Percentiles rank a stretch among this genome's conserved stretches.
phyloP scores from a whole-genome alignment of 2,888 invertebrate genomes.

The Odontomyia ornata region DNA sequence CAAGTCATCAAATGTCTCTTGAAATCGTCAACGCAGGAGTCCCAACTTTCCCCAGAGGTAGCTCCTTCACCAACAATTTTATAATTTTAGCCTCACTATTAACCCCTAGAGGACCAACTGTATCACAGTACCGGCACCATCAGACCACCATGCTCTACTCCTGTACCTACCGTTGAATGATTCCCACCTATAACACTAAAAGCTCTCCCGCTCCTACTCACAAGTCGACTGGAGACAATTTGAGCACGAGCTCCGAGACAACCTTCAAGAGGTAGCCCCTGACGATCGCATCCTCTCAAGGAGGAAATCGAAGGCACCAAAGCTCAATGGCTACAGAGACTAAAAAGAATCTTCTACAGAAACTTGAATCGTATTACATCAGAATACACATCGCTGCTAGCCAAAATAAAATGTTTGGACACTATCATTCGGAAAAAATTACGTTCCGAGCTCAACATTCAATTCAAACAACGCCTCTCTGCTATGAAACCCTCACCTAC shows the following conservation, averaged over 20 bases:
- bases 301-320: neutral
- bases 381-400: neutral
- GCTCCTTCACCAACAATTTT: slow-evolving; percentile 5
- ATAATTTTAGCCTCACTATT: neutral
- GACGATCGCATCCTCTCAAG: neutral
- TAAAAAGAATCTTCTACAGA: neutral
- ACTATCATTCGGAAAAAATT: neutral
- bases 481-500: too few species aligned
- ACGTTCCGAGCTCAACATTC: too few species aligned
- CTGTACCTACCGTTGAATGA: neutral
- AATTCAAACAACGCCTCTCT: too few species aligned
- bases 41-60: neutral
- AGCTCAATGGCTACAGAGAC: too few species aligned
- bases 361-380: neutral
- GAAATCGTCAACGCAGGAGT: neutral
- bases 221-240: neutral
- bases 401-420: neutral
- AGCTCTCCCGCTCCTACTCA: neutral
- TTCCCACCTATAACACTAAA: neutral
- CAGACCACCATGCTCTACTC: neutral
- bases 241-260: neutral
- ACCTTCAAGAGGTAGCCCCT: neutral
- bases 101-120: neutral
- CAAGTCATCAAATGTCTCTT: neutral
- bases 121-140: neutral